phyloP scores from a whole-genome alignment of 2,797 vertebrate genomes.

The Hyperoplus immaculatus region DNA sequence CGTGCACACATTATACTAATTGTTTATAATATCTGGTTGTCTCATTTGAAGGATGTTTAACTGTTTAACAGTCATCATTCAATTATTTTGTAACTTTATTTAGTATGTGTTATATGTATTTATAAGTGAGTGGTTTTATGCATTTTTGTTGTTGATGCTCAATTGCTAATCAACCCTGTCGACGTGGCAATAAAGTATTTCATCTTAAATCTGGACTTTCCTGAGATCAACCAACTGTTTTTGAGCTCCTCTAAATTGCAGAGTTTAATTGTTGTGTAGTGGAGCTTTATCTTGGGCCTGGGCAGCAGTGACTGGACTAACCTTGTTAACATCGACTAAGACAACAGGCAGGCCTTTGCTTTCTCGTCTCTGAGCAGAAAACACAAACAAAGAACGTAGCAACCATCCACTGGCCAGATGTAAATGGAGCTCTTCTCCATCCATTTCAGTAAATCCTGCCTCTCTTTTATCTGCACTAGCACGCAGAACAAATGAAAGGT shows the following conservation, averaged over 20 bases:
- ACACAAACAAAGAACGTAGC: slow-evolving; percentile 52
- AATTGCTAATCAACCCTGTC: no score
- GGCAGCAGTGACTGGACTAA: slow-evolving; percentile 66
- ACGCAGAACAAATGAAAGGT: slow-evolving; percentile 75
- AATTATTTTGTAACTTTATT: no score
- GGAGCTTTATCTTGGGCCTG: slow-evolving; percentile 63
- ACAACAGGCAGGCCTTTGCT: slow-evolving; percentile 58
- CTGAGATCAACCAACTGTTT: slow-evolving; percentile 20
- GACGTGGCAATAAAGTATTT: no score
- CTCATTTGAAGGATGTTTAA: no score
- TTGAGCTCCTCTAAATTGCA: slow-evolving; percentile 37
- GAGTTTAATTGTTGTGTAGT: slow-evolving; percentile 62
- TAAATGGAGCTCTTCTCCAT: slow-evolving; percentile 71
- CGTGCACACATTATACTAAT: no score
- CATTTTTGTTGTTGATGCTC: no score
- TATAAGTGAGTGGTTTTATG: no score
- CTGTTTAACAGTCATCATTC: no score
- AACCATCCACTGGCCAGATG: slow-evolving; percentile 54
- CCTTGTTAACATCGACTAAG: slow-evolving; percentile 79
- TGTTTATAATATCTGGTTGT: no score
- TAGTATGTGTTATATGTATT: no score
- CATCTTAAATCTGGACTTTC: not conserved
- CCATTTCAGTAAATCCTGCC: slow-evolving; percentile 51
- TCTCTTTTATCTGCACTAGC: slow-evolving; percentile 64
- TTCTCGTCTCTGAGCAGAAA: slow-evolving; percentile 60